Evolutionary conservation across 2,113 vertebrate species (phyloP), one percentile per base, ranked within the genome.

Genomic region (Tragelaphus buxtoni): DNA sequence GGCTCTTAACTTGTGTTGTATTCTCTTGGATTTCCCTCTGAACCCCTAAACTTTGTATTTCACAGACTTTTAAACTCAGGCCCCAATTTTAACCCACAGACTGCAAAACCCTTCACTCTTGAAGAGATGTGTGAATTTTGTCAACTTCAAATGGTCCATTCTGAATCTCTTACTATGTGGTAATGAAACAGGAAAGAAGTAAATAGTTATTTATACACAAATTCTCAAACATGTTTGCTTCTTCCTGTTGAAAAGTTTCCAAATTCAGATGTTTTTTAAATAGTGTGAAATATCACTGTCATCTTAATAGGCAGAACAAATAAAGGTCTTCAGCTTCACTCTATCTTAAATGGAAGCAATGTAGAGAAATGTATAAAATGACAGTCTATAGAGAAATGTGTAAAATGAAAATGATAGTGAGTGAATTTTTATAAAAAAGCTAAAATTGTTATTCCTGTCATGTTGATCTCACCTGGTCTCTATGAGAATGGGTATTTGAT

Each of bases 201-300:
- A 96, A 95, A 93, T 79, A 95, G 39, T 87, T 80, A 84, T 90
- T 45, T 83, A 83, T 89, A 76, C 7, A 6, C 9, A 92, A 74
- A 83, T 49, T 74, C 81, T 65, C 80, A 94, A 92, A 83, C 11
- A 69, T 65, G 13, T 83, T 83, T 80, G 26, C 32, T 47, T 32
- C 53, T 94, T 94, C 81, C 86, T 92, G 16, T 88, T 80, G 65
- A 84, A 79, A 72, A 89, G 51, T 42, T 90, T 42, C 35, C 47
- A 90, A 92, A 95, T 83, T 60, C 63, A 93, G 47, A 80, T 32
- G 53, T 88, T 74, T 77, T 86, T 53, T 14, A 83, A 84, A 61
- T 24, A 42, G 63, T 90, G 16, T 88, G 32, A 94, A 92, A 81
- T 82, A 91, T 95, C 22, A 79, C 18, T 61, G 58, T 74, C 47